Evolutionary conservation across 2,113 vertebrate species (phyloP).

Genomic region (Numida meleagris): DNA sequence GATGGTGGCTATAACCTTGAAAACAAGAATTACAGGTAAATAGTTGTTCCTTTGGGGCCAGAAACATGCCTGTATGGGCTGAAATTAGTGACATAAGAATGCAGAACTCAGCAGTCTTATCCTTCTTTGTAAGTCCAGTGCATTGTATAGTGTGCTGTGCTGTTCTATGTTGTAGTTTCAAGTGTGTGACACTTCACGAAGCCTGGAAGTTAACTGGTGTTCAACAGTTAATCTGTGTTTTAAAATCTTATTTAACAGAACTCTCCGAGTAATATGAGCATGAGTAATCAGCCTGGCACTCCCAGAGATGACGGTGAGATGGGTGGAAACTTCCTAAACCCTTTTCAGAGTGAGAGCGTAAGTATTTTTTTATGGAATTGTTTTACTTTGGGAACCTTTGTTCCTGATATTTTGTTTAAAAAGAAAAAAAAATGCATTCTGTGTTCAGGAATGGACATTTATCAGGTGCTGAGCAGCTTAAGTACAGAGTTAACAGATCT

Average conservation of each 20-base stretch:
- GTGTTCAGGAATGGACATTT: not conserved
- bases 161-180: not conserved
- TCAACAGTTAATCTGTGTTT: conserved; percentile 31
- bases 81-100: not conserved
- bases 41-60: not conserved
- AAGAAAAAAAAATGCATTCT: not conserved
- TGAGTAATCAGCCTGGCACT: conserved; percentile 98
- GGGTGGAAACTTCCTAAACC: conserved; percentile 97
- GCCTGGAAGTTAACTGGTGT: not conserved
- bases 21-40: not conserved
- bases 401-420: not conserved
- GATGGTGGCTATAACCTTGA: not conserved
- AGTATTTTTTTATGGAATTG: conserved; percentile 63
- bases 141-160: not conserved
- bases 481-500: not conserved
- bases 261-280: conserved; percentile 97
- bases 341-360: conserved; percentile 97
- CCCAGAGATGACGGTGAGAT: conserved; percentile 97
- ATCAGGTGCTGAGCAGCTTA: not conserved
- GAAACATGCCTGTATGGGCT: not conserved
- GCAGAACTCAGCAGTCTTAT: not conserved
- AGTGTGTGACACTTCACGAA: not conserved
- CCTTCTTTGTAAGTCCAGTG: not conserved
- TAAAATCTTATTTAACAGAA: conserved; percentile 82
- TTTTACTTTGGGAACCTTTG: not conserved